Percentiles rank a stretch among this genome's conserved stretches.
phyloP scores from a whole-genome alignment of 2,888 invertebrate genomes.

The Luperina nickerlii region DNA sequence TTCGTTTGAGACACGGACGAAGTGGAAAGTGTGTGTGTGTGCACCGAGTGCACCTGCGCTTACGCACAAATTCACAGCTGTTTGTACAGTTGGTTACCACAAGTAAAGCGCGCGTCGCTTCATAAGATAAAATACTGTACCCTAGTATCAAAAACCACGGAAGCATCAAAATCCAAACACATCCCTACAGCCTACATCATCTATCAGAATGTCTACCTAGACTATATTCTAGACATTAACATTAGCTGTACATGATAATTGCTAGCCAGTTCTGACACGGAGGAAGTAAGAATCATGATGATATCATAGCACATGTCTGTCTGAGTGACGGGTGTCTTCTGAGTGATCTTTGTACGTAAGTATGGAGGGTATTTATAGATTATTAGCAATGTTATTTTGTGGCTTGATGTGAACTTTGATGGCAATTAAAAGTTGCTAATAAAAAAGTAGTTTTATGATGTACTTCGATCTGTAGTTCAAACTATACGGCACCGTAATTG shows the following conservation, averaged over 20 bases:
- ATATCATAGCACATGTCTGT: conserved; percentile 50
- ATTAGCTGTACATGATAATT: conserved; percentile 51
- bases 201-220: conserved; percentile 13
- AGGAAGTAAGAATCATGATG: conserved; percentile 47
- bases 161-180: not conserved
- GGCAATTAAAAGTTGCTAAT: too few species aligned
- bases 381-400: conserved; percentile 7
- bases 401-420: conserved; percentile 1
- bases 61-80: not conserved
- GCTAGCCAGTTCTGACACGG: not conserved
- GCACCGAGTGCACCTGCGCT: not conserved
- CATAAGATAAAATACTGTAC: not conserved
- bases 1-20: not conserved
- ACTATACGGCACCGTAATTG: too few species aligned
- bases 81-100: not conserved
- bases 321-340: conserved; percentile 39
- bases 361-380: conserved; percentile 21
- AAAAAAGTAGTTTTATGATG: too few species aligned
- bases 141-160: not conserved
- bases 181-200: not conserved
- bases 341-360: conserved; percentile 26
- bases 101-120: not conserved
- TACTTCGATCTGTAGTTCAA: too few species aligned
- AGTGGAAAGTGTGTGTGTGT: too few species aligned
- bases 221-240: conserved; percentile 29